Evolutionary conservation across 2,888 invertebrate genomes (phyloP).

Genomic region (Nymphalis urticae): DNA sequence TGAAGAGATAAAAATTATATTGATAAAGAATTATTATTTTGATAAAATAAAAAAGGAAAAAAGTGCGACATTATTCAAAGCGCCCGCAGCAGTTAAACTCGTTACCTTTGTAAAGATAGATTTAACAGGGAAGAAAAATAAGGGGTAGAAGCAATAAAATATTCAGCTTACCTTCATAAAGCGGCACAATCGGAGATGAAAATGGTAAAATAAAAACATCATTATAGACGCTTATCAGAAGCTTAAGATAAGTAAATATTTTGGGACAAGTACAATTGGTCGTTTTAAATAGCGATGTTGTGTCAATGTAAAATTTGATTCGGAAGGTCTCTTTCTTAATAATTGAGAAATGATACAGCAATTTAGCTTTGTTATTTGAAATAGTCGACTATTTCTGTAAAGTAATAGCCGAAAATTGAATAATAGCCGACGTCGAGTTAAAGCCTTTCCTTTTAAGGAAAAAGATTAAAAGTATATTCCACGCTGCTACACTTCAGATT

Average conservation of each 20-base stretch:
- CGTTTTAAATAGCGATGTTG: constrained; percentile 7
- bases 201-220: constrained; percentile 19
- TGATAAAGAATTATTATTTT: constrained; percentile 3
- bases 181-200: constrained; percentile 21
- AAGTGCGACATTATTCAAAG: constrained; percentile 17
- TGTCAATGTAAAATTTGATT: constrained; percentile 12
- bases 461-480: too few species aligned
- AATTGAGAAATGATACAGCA: too few species aligned
- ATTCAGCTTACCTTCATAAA: constrained; percentile 26
- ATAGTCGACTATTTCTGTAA: too few species aligned
- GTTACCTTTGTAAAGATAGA: constrained; percentile 29
- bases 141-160: constrained; percentile 28
- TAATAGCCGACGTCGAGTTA: too few species aligned
- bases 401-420: too few species aligned
- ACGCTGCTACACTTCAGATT: too few species aligned
- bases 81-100: constrained; percentile 25
- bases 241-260: constrained; percentile 28
- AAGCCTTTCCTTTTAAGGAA: too few species aligned
- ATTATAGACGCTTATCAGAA: constrained; percentile 30
- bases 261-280: constrained; percentile 19
- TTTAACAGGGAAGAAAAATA: constrained; percentile 30
- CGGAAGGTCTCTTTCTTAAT: too few species aligned
- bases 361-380: too few species aligned
- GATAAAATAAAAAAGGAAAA: constrained; percentile 17
- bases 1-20: background rate